A percentile compares a stretch with the other conserved stretches of the same genome.
phyloP scores from a whole-genome alignment of 2,888 invertebrate genomes.

The Synergus gifuensis region DNA sequence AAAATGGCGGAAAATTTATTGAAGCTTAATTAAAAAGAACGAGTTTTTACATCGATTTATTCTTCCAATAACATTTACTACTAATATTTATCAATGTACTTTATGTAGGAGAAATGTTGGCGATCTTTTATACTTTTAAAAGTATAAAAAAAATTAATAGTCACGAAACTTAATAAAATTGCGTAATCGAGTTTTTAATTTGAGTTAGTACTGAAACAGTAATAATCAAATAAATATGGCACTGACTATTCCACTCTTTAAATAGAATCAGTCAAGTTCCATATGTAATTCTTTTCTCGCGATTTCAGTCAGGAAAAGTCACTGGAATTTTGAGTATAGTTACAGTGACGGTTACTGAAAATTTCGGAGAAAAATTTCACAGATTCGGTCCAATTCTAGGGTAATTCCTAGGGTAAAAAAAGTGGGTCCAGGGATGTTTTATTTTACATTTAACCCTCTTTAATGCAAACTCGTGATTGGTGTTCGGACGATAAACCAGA shows the following conservation, averaged over 20 bases:
- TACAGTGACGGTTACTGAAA: no score
- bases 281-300: no score
- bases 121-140: not conserved
- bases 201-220: no score
- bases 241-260: no score
- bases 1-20: conserved; percentile 9
- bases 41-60: not conserved
- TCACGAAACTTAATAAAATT: no score
- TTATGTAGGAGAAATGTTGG: not conserved
- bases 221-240: no score
- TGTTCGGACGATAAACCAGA: not conserved
- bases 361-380: no score
- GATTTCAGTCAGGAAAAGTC: no score
- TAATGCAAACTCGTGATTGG: not conserved
- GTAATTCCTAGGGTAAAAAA: not conserved
- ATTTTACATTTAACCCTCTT: not conserved
- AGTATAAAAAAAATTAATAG: not conserved
- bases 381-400: no score
- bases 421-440: not conserved
- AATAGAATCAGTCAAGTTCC: no score
- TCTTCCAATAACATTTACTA: not conserved
- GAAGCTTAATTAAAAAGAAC: conserved; percentile 1
- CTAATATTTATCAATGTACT: not conserved
- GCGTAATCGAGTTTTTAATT: no score
- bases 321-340: no score